These are phyloP conservation scores for Bombylius discolor DNA, from an alignment of 2,888 invertebrate species.

Conservation along the genomic window DNA sequence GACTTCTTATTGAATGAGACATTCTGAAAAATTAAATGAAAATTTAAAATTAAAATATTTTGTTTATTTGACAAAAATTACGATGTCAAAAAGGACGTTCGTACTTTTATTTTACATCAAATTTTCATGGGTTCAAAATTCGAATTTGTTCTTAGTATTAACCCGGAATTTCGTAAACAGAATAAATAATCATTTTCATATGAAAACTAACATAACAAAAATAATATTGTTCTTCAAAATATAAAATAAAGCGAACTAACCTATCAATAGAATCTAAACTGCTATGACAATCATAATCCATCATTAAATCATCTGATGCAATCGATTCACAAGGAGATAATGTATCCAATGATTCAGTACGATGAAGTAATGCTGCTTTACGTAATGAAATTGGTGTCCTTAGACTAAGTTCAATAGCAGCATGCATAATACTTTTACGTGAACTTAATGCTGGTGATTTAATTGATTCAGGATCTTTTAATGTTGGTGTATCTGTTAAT, in stretches of 20 bases:
- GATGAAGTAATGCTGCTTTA: constrained; percentile 38
- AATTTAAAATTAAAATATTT: not conserved
- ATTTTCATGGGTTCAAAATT: too few relatives aligned
- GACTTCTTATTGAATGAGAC: constrained; percentile 29
- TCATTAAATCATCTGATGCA: constrained; percentile 76
- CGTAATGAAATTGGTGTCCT: constrained; percentile 32
- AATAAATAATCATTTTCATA: too few relatives aligned
- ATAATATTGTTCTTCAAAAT: too few relatives aligned
- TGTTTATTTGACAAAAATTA: not conserved
- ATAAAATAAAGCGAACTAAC: constrained; percentile 13
- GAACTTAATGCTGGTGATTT: constrained; percentile 30
- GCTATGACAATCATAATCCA: constrained; percentile 58
- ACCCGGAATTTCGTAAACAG: too few relatives aligned
- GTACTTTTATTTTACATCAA: too few relatives aligned
- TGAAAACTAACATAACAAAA: too few relatives aligned
- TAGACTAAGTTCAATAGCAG: constrained; percentile 35
- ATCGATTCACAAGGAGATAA: constrained; percentile 72
- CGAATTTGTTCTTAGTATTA: too few relatives aligned
- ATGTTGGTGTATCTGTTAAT: constrained; percentile 35
- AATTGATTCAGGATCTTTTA: constrained; percentile 30
- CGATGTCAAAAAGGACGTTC: not conserved
- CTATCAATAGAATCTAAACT: constrained; percentile 36
- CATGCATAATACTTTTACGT: constrained; percentile 29
- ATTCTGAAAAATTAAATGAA: constrained; percentile 16
- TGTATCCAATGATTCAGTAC: constrained; percentile 64